Evolutionary conservation across 2,113 vertebrate species (phyloP), one percentile per base, ranked within the genome.

Genomic region (Synodontis membranacea): DNA sequence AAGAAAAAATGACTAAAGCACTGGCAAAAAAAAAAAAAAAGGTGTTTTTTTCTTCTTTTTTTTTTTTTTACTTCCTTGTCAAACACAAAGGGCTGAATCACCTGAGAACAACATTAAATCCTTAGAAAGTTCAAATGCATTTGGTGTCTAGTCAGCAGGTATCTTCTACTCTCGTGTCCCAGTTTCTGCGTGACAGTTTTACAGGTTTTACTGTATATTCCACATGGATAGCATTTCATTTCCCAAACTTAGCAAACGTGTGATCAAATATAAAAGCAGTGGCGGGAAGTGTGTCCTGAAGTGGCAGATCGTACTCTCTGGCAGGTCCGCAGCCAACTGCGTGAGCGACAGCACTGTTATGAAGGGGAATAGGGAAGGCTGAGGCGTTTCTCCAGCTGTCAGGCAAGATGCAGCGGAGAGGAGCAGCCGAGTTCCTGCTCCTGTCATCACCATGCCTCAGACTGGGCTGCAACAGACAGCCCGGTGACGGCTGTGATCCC

Each of bases 391-490:
- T 93, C 93, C 85, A 86, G 86, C 92, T 92, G 93, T 93, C 93
- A 93, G 88, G 89, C 92, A 50, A 9, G 84, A 87, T 83, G 89
- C 86, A 81, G 82, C 58, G 42, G 75, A 60, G 78, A 89, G 88
- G 66, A 66, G 80, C 70, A 80, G 80, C 78, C 66, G 34, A 81
- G 75, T 82, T 86, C 74, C 78, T 85, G 2, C 88, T 89, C 91
- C 92, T 93, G 90, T 92, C 92, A 94, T 92, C 91, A 86, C 83
- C 86, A 87, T 89, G 85, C 80, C 92, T 89, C 91, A 90, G 93
- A 89, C 89, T 90, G 91, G 91, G 92, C 60, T 48, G 88, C 93
- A 93, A 93, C 91, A 93, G 93, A 94, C 94, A 93, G 92, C 92
- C 89, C 48, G 79, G 91, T 89, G 92, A 93, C 93, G 90, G 86